Base-by-base conservation (phyloP, 2,797 vertebrate species). In the Periophthalmus magnuspinnatus region DNA sequence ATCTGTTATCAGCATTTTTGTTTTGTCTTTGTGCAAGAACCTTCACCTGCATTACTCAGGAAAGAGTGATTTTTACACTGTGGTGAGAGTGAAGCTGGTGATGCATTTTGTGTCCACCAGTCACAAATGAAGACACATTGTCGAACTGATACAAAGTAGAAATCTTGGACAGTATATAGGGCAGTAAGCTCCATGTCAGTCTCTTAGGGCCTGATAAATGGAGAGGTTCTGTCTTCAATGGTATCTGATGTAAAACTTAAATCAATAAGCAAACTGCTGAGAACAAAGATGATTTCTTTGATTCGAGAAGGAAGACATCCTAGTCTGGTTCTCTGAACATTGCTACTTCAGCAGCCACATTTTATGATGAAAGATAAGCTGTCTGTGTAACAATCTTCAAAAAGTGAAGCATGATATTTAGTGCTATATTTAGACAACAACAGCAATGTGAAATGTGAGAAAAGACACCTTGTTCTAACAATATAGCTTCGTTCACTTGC, bases 351-450 rank as follows among this genome's bases (percentile, higher is more conserved):
- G 28, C 13, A 58, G 56, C 28, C 56, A 16, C 24, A 60, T 6
- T 38, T 60, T 60, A n/a, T 60, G 16, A 58, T 32, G 56, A 58
- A 58, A 60, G 32, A 11, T 60, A 60, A 60, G 33, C 16, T 13
- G 58, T 17, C 28, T 60, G 58, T 6, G 58, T 60, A 14, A 17
- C 24, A 32, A 58, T 58, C 33, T 60, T 60, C 58, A 60, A 60
- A 34, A 60, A n/a, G 17, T 60, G 19, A 34, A 60, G 32, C 19
- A 21, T 61, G 19, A 36, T 41, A 38, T 63, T 41, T 22, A 24
- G 60, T 14, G 36, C 38, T 63, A 63, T 63, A 24, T 41, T 41
- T 63, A 41, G 59, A 21, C 59, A 24, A 64, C 62, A 48, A 19
- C 22, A 19, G 41, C 22, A 3, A 64, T 48, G 22, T 17, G 62